Evolutionary conservation across 53 echinoderm and acorn worm genomes (phyloP).

Genomic region (Actinopyga echinites): DNA sequence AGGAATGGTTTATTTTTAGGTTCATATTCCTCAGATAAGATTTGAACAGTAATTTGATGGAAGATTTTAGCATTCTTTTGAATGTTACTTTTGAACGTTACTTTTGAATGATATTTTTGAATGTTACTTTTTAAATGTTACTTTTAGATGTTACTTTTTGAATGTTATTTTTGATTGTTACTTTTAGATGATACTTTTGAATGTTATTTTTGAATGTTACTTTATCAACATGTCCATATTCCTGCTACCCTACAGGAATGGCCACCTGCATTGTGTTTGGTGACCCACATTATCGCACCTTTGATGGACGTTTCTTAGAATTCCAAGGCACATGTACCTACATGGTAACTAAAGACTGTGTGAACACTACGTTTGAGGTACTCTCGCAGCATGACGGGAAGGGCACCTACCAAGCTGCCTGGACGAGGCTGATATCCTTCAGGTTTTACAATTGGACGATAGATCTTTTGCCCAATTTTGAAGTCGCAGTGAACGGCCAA

Average conservation of each 20-base stretch:
- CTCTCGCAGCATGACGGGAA: conserved; percentile 92
- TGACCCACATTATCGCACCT: conserved; percentile 95
- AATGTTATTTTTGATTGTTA: too few relatives aligned
- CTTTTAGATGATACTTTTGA: too few relatives aligned
- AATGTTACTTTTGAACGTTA: too few relatives aligned
- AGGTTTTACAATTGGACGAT: conserved; percentile 77
- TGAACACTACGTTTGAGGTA: conserved; percentile 76
- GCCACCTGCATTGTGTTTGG: conserved; percentile 96
- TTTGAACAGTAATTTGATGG: too few relatives aligned
- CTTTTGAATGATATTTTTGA: too few relatives aligned
- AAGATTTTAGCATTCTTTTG: too few relatives aligned
- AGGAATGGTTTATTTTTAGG: too few relatives aligned
- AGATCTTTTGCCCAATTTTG: conserved; percentile 78
- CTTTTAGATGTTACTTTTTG: too few relatives aligned
- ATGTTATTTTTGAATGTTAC: too few relatives aligned
- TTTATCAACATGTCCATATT: too few relatives aligned
- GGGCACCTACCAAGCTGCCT: conserved; percentile 81
- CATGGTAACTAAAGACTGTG: conserved; percentile 82
- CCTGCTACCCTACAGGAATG: conserved; percentile 73
- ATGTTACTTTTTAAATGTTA: too few relatives aligned
- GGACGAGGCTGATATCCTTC: conserved; percentile 85
- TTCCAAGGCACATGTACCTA: conserved; percentile 61
- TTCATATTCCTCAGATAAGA: too few relatives aligned
- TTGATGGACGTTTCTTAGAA: conserved; percentile 87
- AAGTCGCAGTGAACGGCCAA: conserved; percentile 64